Conservation (phyloP, 30 jellyfish, hydroid and myxozoan genomes). For the Turritopsis dohrnii region DNA sequence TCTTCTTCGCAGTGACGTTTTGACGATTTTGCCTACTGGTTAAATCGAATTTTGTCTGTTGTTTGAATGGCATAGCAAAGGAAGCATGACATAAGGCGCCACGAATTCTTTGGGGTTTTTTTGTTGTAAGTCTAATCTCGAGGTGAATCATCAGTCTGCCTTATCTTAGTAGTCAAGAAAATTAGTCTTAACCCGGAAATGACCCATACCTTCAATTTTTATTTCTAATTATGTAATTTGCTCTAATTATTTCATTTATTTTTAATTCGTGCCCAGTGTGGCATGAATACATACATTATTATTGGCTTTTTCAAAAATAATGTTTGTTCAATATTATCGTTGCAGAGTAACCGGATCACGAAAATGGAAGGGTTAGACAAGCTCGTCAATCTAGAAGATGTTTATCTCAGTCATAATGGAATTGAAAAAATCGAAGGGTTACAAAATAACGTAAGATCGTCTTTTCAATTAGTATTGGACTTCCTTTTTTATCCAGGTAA, state of each 20-base stretch:
- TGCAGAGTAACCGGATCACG: conserved; percentile 76
- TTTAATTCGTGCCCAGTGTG: neutral
- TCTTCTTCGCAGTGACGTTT: too few species aligned
- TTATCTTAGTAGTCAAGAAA: neutral
- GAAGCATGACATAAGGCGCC: neutral
- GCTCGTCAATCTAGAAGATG: conserved; percentile 57
- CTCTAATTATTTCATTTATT: neutral
- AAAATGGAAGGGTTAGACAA: conserved; percentile 75
- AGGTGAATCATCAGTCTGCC: neutral
- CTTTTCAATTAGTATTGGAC: too few species aligned
- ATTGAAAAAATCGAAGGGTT: conserved; percentile 64
- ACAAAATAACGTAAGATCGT: conserved; percentile 60
- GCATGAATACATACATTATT: neutral
- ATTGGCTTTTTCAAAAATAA: neutral
- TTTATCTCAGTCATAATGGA: conserved; percentile 87
- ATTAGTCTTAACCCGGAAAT: neutral
- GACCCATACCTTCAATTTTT: neutral
- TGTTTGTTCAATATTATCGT: neutral
- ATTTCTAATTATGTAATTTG: too few species aligned
- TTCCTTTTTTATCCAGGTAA: too few species aligned
- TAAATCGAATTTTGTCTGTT: neutral
- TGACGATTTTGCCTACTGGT: neutral
- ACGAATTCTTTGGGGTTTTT: neutral
- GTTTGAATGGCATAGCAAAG: neutral
- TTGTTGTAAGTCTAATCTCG: neutral